These are phyloP conservation scores for Scomber scombrus DNA, from an alignment of 2,113 vertebrate genomes.

Conservation along the genomic window DNA sequence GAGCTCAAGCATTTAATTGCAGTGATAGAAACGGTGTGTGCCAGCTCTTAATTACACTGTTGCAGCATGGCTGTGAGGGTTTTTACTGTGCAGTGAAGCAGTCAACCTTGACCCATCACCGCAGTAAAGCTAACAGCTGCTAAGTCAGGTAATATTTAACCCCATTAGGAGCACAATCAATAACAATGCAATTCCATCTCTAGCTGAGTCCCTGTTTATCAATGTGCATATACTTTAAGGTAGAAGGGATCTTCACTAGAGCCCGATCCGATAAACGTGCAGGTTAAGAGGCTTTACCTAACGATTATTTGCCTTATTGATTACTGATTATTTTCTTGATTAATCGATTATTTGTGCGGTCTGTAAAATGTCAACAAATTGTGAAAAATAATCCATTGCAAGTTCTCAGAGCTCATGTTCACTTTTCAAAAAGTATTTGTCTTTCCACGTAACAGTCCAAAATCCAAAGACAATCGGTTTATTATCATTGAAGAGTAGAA, in stretches of 20 bases:
- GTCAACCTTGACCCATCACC: slow-evolving; percentile 65
- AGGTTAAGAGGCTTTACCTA: no score
- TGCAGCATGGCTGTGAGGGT: slow-evolving; percentile 51
- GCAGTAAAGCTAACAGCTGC: slow-evolving; percentile 55
- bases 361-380: no score
- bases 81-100: slow-evolving; percentile 57
- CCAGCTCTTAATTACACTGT: slow-evolving; percentile 65
- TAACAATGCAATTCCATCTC: slow-evolving; percentile 50
- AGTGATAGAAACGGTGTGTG: slow-evolving; percentile 30
- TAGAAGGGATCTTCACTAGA: neutral
- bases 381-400: no score
- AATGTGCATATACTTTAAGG: neutral
- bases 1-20: slow-evolving; percentile 72
- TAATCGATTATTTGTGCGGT: no score
- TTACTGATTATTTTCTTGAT: no score
- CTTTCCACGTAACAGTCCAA: no score
- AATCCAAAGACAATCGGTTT: no score
- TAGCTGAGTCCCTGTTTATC: slow-evolving; percentile 31
- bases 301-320: no score
- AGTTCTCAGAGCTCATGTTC: no score
- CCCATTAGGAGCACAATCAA: slow-evolving; percentile 58
- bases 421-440: no score
- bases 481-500: no score
- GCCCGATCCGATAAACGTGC: no score
- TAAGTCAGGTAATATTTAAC: slow-evolving; percentile 47